Base-by-base conservation (phyloP, 2,888 invertebrate species). In the Parapristionchus giblindavisi region DNA sequence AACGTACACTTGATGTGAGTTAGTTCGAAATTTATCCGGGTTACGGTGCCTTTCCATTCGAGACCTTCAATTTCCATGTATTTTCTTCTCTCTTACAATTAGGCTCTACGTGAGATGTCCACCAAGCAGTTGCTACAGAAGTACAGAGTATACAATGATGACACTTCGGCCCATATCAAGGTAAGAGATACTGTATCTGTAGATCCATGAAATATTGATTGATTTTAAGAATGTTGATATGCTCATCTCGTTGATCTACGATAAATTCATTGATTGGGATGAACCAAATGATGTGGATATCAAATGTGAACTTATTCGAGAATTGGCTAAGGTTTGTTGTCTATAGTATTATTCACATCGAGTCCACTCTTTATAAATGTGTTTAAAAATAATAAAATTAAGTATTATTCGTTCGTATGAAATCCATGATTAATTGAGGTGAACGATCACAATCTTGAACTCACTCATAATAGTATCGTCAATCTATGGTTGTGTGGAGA, bases 261-360 rank as follows among this genome's bases (percentile, higher is more conserved):
- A 70, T 17, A 24, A 38, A 24, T 38, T 38, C 36, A 51, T 66
- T n/a, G 56, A 52, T 27, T 70, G 70, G 70, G 70, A 70, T 14
- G 70, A 70, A n/a, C 70, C 70, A 14, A 54, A 11, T 34, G 70
- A 70, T 21, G 70, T 70, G 38, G 54, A 70, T 24, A 11, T 38
- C 38, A 70, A 70, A 38, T 54, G 54, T 24, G 54, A 34, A 36
- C 54, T 70, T 17, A 70, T 70, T 24, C 21, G 56, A 56, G 54
- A 70, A 38, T 24, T 70, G 6, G 70, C 54, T 5, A 24, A 54
- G 70, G 52, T 70, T n/a, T n/a, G n/a, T n/a, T n/a, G n/a, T n/a
- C n/a, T n/a, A n/a, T n/a, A n/a, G n/a, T n/a, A n/a, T n/a, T n/a
- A n/a, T n/a, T n/a, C n/a, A n/a, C n/a, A n/a, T n/a, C n/a, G n/a